Percentiles rank a stretch among this genome's conserved stretches.
Conservation (phyloP, 2,888 invertebrate species). For the Neria commutata region DNA sequence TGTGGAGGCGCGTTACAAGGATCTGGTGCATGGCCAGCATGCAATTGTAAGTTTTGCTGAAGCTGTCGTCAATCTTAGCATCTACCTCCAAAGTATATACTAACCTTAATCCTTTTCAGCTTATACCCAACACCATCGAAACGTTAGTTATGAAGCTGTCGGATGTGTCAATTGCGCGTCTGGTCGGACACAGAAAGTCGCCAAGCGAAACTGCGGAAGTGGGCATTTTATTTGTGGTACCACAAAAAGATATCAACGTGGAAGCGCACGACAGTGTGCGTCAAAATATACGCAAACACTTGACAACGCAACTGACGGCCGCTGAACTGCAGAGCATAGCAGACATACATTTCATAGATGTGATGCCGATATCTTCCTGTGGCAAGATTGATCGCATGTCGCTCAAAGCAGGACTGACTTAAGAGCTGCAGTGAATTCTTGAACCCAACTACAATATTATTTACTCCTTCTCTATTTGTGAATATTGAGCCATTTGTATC, state of each 20-base stretch:
- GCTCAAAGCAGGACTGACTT: too few species aligned
- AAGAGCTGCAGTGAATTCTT: too few species aligned
- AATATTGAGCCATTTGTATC: too few species aligned
- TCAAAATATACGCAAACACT: not conserved
- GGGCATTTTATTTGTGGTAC: conserved; percentile 28
- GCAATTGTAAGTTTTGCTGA: conserved; percentile 23
- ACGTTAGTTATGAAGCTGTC: conserved; percentile 19
- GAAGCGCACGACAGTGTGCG: conserved; percentile 1
- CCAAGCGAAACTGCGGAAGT: conserved; percentile 10
- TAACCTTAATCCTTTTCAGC: conserved; percentile 12
- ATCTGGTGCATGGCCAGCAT: conserved; percentile 24
- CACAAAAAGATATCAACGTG: not conserved
- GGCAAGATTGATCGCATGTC: conserved; percentile 33
- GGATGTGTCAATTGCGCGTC: conserved; percentile 18
- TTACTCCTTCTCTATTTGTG: too few species aligned
- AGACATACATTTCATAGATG: conserved; percentile 8
- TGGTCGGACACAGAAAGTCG: conserved; percentile 23
- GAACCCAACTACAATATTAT: too few species aligned
- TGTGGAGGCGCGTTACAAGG: conserved; percentile 23
- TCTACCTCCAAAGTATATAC: not conserved
- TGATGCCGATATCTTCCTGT: conserved; percentile 30
- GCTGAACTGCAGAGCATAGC: conserved; percentile 22
- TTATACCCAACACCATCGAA: conserved; percentile 31
- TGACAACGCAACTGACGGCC: not conserved
- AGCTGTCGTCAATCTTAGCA: not conserved